phyloP scores from a whole-genome alignment of 2,797 vertebrate species.

The Coranthus polyacanthus region DNA sequence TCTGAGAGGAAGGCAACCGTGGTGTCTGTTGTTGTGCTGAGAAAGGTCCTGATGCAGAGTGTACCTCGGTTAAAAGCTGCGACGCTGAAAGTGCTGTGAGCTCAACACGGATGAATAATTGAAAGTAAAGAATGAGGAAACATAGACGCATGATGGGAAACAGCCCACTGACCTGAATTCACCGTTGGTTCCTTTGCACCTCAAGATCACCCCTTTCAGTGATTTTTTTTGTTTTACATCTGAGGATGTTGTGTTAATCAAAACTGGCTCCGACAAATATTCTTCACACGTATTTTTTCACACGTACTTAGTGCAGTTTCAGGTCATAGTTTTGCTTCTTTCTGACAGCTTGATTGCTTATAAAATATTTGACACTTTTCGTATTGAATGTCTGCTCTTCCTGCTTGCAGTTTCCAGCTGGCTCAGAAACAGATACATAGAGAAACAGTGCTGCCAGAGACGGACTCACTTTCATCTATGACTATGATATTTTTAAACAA shows the following conservation, averaged over 20 bases:
- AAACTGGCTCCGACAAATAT: no score
- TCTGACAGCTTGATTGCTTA: slow-evolving; percentile 28
- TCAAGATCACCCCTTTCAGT: not conserved
- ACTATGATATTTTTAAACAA: no score
- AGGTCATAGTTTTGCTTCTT: slow-evolving; percentile 6
- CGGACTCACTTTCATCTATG: slow-evolving; percentile 12
- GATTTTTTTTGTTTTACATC: no score
- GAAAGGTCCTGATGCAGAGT: slow-evolving; percentile 46
- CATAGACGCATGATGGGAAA: slow-evolving; percentile 65
- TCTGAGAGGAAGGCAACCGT: not conserved
- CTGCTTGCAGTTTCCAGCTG: slow-evolving; percentile 24
- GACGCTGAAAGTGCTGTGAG: slow-evolving; percentile 35
- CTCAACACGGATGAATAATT: slow-evolving; percentile 81
- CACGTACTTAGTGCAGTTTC: not conserved
- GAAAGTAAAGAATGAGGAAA: slow-evolving; percentile 63
- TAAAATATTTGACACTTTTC: slow-evolving; percentile 25
- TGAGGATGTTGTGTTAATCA: not conserved
- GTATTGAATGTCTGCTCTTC: slow-evolving; percentile 13
- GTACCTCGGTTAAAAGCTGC: slow-evolving; percentile 45
- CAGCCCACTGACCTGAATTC: slow-evolving; percentile 82
- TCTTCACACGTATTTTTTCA: no score
- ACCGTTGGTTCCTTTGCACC: slow-evolving; percentile 28
- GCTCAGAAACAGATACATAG: slow-evolving; percentile 14
- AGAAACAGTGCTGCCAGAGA: slow-evolving; percentile 20
- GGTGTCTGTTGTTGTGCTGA: slow-evolving; percentile 18